A percentile compares a stretch with the other conserved stretches of the same genome.
Conservation (phyloP, 2,113 vertebrate genomes). For the Pampusana beccarii region DNA sequence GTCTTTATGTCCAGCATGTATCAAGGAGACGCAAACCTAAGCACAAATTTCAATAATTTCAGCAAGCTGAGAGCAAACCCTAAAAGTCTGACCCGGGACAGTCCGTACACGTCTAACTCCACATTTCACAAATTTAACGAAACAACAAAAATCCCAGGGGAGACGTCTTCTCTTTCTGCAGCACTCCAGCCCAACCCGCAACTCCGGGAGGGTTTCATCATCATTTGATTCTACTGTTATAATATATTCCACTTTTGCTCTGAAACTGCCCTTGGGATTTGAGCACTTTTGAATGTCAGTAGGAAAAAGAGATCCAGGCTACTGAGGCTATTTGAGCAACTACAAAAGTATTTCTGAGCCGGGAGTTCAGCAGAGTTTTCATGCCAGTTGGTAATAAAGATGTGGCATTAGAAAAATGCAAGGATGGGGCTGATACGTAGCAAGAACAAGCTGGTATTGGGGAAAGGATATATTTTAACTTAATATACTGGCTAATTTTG, state of each 20-base stretch:
- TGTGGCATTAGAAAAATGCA: not conserved
- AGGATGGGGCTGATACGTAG: not conserved
- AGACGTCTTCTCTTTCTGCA: not conserved
- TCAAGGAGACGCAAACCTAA: not conserved
- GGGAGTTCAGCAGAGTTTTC: not conserved
- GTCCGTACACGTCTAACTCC: no score
- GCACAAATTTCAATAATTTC: not conserved
- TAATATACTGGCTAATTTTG: not conserved
- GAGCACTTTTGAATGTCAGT: not conserved
- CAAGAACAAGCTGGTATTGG: not conserved
- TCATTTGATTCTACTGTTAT: not conserved
- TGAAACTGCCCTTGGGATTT: not conserved
- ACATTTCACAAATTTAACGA: not conserved
- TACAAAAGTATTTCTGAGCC: not conserved
- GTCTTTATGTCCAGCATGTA: not conserved
- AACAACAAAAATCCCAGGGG: not conserved
- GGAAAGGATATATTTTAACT: not conserved
- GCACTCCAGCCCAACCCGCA: not conserved
- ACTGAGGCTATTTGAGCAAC: not conserved
- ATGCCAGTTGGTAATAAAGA: not conserved
- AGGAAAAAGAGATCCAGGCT: not conserved
- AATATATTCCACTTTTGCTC: not conserved
- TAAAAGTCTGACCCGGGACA: fast-evolving
- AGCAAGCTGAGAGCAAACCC: not conserved
- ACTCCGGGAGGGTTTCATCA: not conserved